phyloP scores from a whole-genome alignment of 2,113 vertebrate species.

The Sebastes schlegelii region DNA sequence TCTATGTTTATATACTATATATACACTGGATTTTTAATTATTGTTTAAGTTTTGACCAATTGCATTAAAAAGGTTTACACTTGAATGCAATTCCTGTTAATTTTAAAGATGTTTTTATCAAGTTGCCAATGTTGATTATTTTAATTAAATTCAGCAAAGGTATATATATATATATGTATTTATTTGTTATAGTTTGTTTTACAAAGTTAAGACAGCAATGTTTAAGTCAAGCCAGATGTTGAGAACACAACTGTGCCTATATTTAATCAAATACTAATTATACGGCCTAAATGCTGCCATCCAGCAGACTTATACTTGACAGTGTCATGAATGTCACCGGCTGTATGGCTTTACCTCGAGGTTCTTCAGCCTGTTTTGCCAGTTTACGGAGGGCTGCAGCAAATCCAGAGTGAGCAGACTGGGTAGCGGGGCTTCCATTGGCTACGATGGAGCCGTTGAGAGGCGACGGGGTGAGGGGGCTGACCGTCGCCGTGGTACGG shows the following conservation, averaged over 20 bases:
- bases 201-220: too few species aligned
- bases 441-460: constrained; percentile 97
- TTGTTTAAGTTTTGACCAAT: too few species aligned
- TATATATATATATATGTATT: too few species aligned
- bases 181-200: too few species aligned
- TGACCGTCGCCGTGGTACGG: constrained; percentile 98
- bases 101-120: too few species aligned
- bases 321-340: not conserved
- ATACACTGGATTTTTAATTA: too few species aligned
- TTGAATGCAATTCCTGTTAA: too few species aligned
- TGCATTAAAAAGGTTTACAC: too few species aligned
- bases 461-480: constrained; percentile 96
- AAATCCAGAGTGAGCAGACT: constrained; percentile 97
- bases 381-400: constrained; percentile 98
- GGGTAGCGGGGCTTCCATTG: constrained; percentile 95
- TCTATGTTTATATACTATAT: too few species aligned
- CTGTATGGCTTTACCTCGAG: constrained; percentile 88
- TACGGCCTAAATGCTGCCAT: not conserved
- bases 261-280: not conserved
- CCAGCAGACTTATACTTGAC: not conserved
- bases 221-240: too few species aligned
- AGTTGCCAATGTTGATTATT: too few species aligned
- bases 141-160: too few species aligned
- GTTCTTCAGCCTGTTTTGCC: constrained; percentile 99
- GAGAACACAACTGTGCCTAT: not conserved